Base-by-base conservation (phyloP, 2,113 vertebrate genomes). In the Hassar affinis region DNA sequence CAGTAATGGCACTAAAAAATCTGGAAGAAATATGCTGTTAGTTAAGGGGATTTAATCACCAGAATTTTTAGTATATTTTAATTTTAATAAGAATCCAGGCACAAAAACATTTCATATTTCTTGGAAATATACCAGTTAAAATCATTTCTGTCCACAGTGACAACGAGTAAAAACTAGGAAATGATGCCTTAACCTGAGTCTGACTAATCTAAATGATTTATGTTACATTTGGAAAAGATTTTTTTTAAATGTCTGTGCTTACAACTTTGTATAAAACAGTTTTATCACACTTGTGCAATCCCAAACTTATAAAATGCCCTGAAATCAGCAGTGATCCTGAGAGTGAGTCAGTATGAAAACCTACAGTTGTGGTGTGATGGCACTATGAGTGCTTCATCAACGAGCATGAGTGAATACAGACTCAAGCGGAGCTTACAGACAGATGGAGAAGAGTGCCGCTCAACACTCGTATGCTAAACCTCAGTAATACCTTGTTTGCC, bases 381-480 rank as follows among this genome's bases (percentile, higher is more conserved):
- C 38, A 45, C 20, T 25, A 4, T 68, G 38, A 45, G 2, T 45
- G n/a, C 38, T 71, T 45, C 68, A 51, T 17, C 47, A 51, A 1
- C 18, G 17, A 10, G 20, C 51, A 51, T 9, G n/a, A 56, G 18
- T 22, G 27, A 54, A 56, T 11, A 56, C 8, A 22, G 27, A 33
- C 82, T 82, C 78, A 66, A 35, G 57, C 81, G 35, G 81, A 76
- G 57, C 85, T 75, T 88, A 30, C 35, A 84, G 86, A 88, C 91
- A 91, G 90, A 91, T 89, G 88, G 88, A 82, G 79, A 57, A 87
- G 82, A 87, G 83, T 88, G 89, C 82, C 85, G 87, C 85, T 80
- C 47, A 82, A 86, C 57, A 57, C 82, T 88, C 87, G 89, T 88
- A 89, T 87, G 86, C 86, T 89, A 89, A 92, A 90, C 86, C 90